Evolutionary conservation across 2,113 vertebrate genomes (phyloP), one percentile per base, ranked within the genome.

Genomic region (Rhombomys opimus): DNA sequence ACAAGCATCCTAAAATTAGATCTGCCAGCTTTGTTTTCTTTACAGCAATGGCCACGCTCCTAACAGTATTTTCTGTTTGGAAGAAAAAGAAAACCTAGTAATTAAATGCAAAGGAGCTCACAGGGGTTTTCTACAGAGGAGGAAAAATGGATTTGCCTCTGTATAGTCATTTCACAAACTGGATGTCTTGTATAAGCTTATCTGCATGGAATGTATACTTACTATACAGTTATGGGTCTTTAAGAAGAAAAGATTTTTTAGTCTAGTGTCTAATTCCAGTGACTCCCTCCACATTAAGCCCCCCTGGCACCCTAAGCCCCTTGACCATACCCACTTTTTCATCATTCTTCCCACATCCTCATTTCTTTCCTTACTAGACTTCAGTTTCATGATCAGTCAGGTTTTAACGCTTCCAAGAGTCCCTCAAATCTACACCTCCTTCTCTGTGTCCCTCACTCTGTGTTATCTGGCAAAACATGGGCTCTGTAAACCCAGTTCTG

Each of bases 1-100:
- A 50, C 93, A 88, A 77, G 87, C 95, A 30, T 30, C 57, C 89
- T 97, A 96, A 98, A 97, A 97, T 98, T 95, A 97, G 93, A 90
- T 6, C 32, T 87, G 90, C 81, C 95, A 93, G 75, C 81, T 94
- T 93, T 95, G 96, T 95, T 97, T 97, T 92, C 94, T 61, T 96
- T 80, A 50, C 46, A 84, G 92, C 87, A 61, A 94, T 73, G 96
- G 87, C 81, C 94, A 96, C 3, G 86, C 87, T 88, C 75, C 59
- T 87, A 81, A 88, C 63, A 84, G 35, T 61, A 54, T 81, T 38
- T 67, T 90, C 90, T 94, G 70, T 93, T 96, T 93, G 96, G 86
- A 84, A 92, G 61, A 95, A 73, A 89, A 92, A 95, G 77, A 89
- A 92, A 97, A n/a, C 93, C 88, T 96, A n/a, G 22, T 91, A 94